Percentiles rank a stretch among this genome's conserved stretches.
Conservation (phyloP, 2,888 invertebrate species). For the Plutella xylostella region DNA sequence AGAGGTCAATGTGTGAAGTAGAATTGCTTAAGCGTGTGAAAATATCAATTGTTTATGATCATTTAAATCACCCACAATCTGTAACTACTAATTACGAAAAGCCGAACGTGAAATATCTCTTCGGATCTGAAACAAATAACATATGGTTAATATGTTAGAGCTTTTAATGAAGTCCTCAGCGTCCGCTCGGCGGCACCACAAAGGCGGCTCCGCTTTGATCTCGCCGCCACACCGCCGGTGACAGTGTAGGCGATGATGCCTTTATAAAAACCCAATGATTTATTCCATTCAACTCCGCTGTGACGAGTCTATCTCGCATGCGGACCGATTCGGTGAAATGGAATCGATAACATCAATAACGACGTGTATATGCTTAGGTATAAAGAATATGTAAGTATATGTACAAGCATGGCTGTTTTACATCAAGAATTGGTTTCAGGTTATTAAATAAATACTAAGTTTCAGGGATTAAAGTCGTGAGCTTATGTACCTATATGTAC, state of each 20-base stretch:
- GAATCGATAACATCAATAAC: too few species aligned
- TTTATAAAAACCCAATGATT: slow-evolving; percentile 65
- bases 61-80: too few species aligned
- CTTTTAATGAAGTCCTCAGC: slow-evolving; percentile 52
- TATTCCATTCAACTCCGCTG: slow-evolving; percentile 35
- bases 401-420: too few species aligned
- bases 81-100: slow-evolving; percentile 4
- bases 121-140: slow-evolving; percentile 4
- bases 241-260: slow-evolving; percentile 59
- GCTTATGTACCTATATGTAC: too few species aligned
- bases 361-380: too few species aligned
- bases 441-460: too few species aligned
- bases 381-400: too few species aligned
- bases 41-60: too few species aligned
- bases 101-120: slow-evolving; percentile 1
- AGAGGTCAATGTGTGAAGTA: too few species aligned
- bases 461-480: too few species aligned
- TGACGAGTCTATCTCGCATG: slow-evolving; percentile 27
- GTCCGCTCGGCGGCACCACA: slow-evolving; percentile 39
- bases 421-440: too few species aligned
- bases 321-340: neutral
- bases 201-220: slow-evolving; percentile 39
- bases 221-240: slow-evolving; percentile 32
- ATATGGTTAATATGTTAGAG: neutral
- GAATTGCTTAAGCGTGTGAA: too few species aligned